These are phyloP conservation scores for Trematomus bernacchii DNA, from an alignment of 2,797 vertebrate genomes.

Conservation along the genomic window DNA sequence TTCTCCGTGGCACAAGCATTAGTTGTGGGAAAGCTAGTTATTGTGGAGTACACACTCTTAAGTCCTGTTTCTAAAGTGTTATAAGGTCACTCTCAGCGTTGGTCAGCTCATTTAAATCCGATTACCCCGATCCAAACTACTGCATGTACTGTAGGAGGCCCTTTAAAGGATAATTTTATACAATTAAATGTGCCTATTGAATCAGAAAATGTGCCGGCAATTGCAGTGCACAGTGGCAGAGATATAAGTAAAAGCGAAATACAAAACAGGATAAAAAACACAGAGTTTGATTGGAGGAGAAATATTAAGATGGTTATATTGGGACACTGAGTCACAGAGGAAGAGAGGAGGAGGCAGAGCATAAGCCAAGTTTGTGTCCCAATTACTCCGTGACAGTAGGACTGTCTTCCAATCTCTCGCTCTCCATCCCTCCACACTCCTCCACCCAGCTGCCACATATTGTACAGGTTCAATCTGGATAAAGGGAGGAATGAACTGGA, in stretches of 20 bases:
- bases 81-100: constrained; percentile 21
- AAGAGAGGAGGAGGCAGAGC: constrained; percentile 47
- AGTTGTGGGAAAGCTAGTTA: constrained; percentile 28
- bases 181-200: constrained; percentile 21
- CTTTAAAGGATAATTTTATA: constrained; percentile 14
- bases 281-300: constrained; percentile 48
- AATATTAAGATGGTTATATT: constrained; percentile 52
- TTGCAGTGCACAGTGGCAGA: constrained; percentile 4
- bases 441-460: constrained; percentile 77
- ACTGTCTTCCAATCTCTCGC: constrained; percentile 74
- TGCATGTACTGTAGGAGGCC: background rate
- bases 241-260: constrained; percentile 28
- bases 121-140: background rate
- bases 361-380: constrained; percentile 79
- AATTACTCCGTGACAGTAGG: constrained; percentile 81
- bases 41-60: constrained; percentile 1
- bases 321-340: constrained; percentile 43
- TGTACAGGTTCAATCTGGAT: constrained; percentile 76
- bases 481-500: constrained; percentile 72
- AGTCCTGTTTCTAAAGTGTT: constrained; percentile 7
- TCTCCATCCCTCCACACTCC: constrained; percentile 74
- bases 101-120: constrained; percentile 24
- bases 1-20: constrained; percentile 18
- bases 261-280: constrained; percentile 21
- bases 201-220: constrained; percentile 9